Base-by-base conservation (phyloP, 1,140 invertebrate species). In the Dreissena polymorpha region DNA sequence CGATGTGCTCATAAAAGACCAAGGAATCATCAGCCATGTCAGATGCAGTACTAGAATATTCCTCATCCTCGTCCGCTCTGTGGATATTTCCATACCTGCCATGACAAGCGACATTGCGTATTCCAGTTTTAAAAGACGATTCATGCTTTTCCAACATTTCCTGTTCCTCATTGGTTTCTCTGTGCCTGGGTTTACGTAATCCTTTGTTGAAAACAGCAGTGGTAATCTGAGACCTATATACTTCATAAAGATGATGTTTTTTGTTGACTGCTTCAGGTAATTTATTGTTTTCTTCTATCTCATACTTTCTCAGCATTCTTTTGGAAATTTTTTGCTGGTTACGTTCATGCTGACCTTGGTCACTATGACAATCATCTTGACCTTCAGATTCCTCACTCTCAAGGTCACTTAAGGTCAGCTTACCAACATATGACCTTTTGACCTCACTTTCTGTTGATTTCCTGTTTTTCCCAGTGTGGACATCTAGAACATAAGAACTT, bases 331-430 rank as follows among this genome's bases (percentile, higher is more conserved):
- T 39, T 8, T 39, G 39, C 39, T 39, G 39, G 39, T 39, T 39
- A 39, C 3, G 2, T 8, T 39, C 39, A 39, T 39, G 39, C 57
- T 60, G 57, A 12, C 57, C 57, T 60, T 60, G 39, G 21, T 60
- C 57, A 18, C 57, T 60, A 60, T 60, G 57, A 10, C 12, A 10
- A 60, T 60, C 3, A 60, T 10, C 57, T n/a, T 60, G 16, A 60
- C 16, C 57, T 60, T 60, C 51, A 57, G 71, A 55, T 74, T 39
- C 25, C 21, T 74, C 57, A 67, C 74, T 76, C 29, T 76, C 74
- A 50, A 67, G 57, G 74, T 76, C 74, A 76, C 74, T 76, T 49
- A 76, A 21, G n/a, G 60, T 64, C 51, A 73, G 53, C 18, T 76
- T 53, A 39, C 63, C 57, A 50, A 64, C 10, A 50, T 65, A 76